phyloP scores from a whole-genome alignment of 2,888 invertebrate species.

The Agonopterix arenella region DNA sequence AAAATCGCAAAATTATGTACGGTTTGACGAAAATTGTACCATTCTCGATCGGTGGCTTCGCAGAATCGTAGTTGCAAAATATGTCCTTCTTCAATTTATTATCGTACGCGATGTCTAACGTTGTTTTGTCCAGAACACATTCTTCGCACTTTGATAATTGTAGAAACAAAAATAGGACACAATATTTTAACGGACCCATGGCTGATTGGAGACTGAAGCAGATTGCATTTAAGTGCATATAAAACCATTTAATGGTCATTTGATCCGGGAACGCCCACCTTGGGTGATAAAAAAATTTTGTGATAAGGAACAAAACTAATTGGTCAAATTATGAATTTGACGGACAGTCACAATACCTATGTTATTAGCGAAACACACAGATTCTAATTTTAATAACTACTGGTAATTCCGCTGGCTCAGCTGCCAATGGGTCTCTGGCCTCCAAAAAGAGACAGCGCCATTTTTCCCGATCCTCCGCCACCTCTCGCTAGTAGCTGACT shows the following conservation, averaged over 20 bases:
- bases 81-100: conserved; percentile 17
- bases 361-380: too few species aligned
- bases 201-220: background rate
- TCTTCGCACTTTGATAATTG: background rate
- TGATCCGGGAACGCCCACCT: background rate
- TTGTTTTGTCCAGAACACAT: background rate
- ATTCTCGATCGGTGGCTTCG: conserved; percentile 3
- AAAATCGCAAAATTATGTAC: conserved; percentile 19
- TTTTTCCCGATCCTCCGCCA: too few species aligned
- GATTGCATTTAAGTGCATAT: background rate
- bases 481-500: too few species aligned
- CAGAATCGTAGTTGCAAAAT: background rate
- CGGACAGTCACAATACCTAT: too few species aligned
- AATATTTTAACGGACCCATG: background rate
- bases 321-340: too few species aligned
- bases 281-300: background rate
- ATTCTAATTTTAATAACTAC: too few species aligned
- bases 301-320: too few species aligned
- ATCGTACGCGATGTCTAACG: conserved; percentile 15
- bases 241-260: background rate
- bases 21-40: conserved; percentile 18
- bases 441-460: too few species aligned
- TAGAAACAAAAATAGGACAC: background rate
- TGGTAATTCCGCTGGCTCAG: too few species aligned
- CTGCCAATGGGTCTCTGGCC: too few species aligned